Conservation (phyloP, 35 echinoderm and acorn worm species). For the Heliocidaris tuberculata region DNA sequence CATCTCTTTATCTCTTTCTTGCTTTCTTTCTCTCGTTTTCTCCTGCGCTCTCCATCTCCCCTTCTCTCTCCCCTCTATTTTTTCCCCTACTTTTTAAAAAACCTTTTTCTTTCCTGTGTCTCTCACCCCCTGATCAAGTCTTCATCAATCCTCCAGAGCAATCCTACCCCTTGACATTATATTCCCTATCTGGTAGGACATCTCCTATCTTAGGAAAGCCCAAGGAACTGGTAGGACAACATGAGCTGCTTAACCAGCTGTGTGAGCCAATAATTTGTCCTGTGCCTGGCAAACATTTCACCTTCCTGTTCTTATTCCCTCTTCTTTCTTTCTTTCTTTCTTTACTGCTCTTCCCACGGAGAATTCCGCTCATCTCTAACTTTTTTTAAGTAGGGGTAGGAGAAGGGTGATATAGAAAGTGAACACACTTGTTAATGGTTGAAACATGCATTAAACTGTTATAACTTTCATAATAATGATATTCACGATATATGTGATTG, state of each 20-base stretch:
- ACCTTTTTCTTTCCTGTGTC: not conserved
- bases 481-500: too few relatives aligned
- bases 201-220: too few relatives aligned
- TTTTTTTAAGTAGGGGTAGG: too few relatives aligned
- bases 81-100: too few relatives aligned
- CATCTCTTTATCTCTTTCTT: not conserved
- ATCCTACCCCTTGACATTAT: not conserved
- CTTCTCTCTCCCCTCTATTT: not conserved
- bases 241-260: not conserved
- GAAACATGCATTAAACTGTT: too few relatives aligned
- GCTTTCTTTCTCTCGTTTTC: not conserved
- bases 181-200: too few relatives aligned
- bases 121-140: not conserved
- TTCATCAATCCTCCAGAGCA: not conserved
- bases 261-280: not conserved
- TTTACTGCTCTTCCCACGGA: not conserved
- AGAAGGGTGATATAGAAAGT: too few relatives aligned
- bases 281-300: not conserved
- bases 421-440: too few relatives aligned
- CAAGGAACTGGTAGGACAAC: not conserved
- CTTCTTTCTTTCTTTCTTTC: too few relatives aligned
- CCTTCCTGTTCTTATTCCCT: not conserved
- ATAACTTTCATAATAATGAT: too few relatives aligned
- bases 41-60: not conserved
- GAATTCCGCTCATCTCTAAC: not conserved